Evolutionary conservation across 2,888 invertebrate species (phyloP), one percentile per base, ranked within the genome.

Genomic region (Eurytoma californica): DNA sequence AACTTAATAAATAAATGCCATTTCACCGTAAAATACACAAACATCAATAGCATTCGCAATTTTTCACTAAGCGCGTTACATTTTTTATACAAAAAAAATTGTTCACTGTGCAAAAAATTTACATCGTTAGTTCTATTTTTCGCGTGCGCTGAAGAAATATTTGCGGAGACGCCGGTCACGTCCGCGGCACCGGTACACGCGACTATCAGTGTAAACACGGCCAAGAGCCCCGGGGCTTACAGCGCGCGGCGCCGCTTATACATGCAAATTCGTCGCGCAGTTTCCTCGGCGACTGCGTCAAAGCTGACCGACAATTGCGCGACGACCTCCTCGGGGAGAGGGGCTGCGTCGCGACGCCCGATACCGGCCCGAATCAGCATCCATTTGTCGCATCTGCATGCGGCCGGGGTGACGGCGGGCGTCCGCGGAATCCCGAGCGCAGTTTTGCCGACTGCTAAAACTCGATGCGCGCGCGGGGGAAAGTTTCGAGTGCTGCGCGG

Each of bases 211-310:
- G 47, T 39, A 70, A 60, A 49, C 60, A 72, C 14, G 1, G 14
- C 18, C 3, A 30, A 51, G 53, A 72, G 28, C 24, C 16, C 49
- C 39, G 18, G 18, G 12, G 14, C 20, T 0, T 13, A 30, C 7
- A 53, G 9, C 4, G n/a, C 30, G n/a, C 12, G 30, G 18, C n/a
- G 14, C 55, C 65, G 70, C 60, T 74, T 79, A 79, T 75, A 66
- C 75, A 75, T 79, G 75, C 66, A 65, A 79, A 79, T 76, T 65
- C 61, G 58, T 12, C 49, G 58, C 65, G 18, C 20, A 61, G 65
- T 60, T 58, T 67, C 53, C 47, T 60, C 51, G 14, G 58, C 24
- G 39, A 39, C 39, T 18, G 28, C 69, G 39, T 65, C 51, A 65
- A 70, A 75, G 55, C 73, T 66, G 69, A 75, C 66, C 53, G 58